Percentiles rank a stretch among this genome's conserved stretches.
Conservation (phyloP, 2,113 vertebrate species). For the Lutjanus erythropterus region DNA sequence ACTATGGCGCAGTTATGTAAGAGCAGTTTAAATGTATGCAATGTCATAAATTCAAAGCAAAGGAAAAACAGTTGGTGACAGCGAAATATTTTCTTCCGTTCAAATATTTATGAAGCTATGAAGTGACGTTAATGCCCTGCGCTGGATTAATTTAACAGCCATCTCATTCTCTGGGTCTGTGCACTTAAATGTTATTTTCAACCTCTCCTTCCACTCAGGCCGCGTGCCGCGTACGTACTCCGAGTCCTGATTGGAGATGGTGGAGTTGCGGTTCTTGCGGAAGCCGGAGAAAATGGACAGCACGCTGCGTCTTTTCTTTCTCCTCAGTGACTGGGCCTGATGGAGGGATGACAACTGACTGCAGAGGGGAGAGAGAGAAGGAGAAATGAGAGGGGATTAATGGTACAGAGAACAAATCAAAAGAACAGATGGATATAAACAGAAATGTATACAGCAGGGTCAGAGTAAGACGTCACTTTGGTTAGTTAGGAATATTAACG, state of each 20-base stretch:
- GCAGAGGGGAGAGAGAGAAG: slow-evolving; percentile 16
- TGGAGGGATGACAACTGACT: slow-evolving; percentile 86
- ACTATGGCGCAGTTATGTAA: slow-evolving; percentile 13
- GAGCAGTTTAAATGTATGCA: slow-evolving; percentile 6
- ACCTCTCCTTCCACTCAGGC: slow-evolving; percentile 18
- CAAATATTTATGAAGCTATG: slow-evolving; percentile 68
- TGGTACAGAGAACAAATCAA: background rate
- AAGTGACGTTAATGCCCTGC: slow-evolving; percentile 41
- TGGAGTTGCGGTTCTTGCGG: slow-evolving; percentile 85
- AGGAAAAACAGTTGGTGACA: slow-evolving; percentile 44
- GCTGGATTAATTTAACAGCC: slow-evolving; percentile 49
- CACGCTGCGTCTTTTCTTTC: slow-evolving; percentile 85
- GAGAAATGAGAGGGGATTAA: background rate
- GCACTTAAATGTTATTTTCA: slow-evolving; percentile 47
- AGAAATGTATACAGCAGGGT: background rate
- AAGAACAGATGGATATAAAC: background rate
- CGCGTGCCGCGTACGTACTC: slow-evolving; percentile 68
- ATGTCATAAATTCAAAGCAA: slow-evolving; percentile 23
- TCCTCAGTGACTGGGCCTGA: slow-evolving; percentile 82
- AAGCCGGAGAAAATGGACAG: slow-evolving; percentile 86
- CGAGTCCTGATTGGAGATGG: slow-evolving; percentile 80
- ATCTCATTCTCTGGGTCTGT: slow-evolving; percentile 33
- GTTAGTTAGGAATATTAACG: background rate
- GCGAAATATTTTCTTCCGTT: slow-evolving; percentile 55
- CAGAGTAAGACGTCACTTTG: background rate